Evolutionary conservation across 2,113 vertebrate species (phyloP).

Genomic region (Hucho hucho): DNA sequence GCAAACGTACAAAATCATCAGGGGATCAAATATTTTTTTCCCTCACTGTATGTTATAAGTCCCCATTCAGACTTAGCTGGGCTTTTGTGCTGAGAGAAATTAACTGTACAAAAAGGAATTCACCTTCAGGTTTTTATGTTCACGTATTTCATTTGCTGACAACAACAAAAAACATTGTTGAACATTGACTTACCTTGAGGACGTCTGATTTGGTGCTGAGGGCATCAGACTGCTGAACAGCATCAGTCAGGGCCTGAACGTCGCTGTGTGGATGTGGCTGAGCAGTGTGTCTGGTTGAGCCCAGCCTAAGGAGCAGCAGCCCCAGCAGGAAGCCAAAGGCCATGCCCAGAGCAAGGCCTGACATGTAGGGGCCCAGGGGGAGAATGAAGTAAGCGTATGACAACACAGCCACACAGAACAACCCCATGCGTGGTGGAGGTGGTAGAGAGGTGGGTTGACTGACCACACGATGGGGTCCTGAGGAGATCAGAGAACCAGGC

Average conservation of each 20-base stretch:
- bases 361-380: slow-evolving; percentile 81
- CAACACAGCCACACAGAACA: slow-evolving; percentile 72
- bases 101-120: neutral
- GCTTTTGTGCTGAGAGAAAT: neutral
- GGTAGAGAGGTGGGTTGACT: slow-evolving; percentile 6
- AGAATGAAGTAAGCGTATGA: slow-evolving; percentile 82
- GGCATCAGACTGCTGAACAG: neutral
- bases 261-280: slow-evolving; percentile 6
- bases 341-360: slow-evolving; percentile 81
- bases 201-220: slow-evolving; percentile 32
- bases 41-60: neutral
- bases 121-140: neutral
- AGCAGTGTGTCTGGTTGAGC: slow-evolving; percentile 47
- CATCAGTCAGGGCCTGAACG: neutral
- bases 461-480: neutral
- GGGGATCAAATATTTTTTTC: too few species aligned
- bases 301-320: slow-evolving; percentile 76
- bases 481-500: neutral
- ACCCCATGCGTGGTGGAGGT: slow-evolving; percentile 70
- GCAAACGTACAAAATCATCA: too few species aligned
- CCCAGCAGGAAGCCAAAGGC: slow-evolving; percentile 80
- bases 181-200: slow-evolving; percentile 72
- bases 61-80: neutral
- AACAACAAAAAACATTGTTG: neutral
- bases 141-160: neutral